Evolutionary conservation across 2,113 vertebrate genomes (phyloP), one percentile per base, ranked within the genome.

Genomic region (Sula dactylatra): DNA sequence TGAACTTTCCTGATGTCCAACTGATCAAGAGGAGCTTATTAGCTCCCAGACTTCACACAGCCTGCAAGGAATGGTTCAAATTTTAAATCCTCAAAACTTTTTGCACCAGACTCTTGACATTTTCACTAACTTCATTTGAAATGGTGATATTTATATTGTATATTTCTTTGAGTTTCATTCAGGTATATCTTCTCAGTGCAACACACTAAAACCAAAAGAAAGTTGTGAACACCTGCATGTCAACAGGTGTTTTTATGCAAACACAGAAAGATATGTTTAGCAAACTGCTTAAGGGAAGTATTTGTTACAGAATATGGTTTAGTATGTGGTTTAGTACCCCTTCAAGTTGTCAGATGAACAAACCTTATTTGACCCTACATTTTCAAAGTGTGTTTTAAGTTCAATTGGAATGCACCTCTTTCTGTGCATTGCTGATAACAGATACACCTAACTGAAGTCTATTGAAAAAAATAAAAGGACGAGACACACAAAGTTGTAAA

Each of bases 1-100:
- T 90, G 93, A 94, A 95, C 94, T 96, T 97, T 95, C 15, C 22
- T 59, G 40, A 66, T 79, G 77, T 77, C 88, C 88, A 87, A 8
- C 44, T 86, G 59, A 93, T 69, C n/a, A 90, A 82, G 80, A 73
- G 50, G 50, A 70, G 34, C 31, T 78, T 67, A 32, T 82, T 86
- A 67, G 31, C 21, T 86, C 44, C 62, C 59, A 61, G 50, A 45
- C 21, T 84, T 87, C n/a, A 29, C 34, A 34, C 29, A 88, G 80
- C 34, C 71, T 56, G 54, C 59, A 62, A 92, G 40, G 40, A 59
- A 86, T 38, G 11, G n/a, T 80, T 88, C 59, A 82, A 16, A 70
- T 59, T 90, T 58, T 62, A 70, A 88, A 76, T 13, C 15, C 42
- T 74, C 45, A 66, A 36, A 84, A 76, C 8, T 38, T 89, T 72